Evolutionary conservation across 1,140 invertebrate species (phyloP).

Genomic region (Diuraphis noxia): DNA sequence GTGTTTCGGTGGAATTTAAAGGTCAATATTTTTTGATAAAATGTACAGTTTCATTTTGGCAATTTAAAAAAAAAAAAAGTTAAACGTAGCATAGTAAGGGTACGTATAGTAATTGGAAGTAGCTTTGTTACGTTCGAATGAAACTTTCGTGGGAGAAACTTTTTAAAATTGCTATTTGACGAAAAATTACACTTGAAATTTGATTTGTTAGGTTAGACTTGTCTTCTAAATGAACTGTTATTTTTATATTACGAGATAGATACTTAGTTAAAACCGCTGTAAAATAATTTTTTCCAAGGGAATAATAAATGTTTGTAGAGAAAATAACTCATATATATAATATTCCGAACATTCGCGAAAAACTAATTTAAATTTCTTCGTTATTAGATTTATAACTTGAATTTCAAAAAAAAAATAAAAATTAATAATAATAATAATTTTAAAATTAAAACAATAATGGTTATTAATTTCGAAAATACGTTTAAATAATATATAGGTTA

Average conservation of each 20-base stretch:
- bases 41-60: neutral
- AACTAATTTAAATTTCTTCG: neutral
- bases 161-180: neutral
- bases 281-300: neutral
- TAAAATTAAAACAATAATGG: neutral
- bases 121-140: neutral
- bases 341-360: neutral
- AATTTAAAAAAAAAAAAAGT: slow-evolving; percentile 21
- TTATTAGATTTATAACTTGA: neutral
- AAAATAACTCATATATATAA: neutral
- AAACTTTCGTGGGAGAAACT: neutral
- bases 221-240: neutral
- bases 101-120: neutral
- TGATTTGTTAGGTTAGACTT: neutral
- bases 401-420: too few species aligned
- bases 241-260: neutral
- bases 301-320: neutral
- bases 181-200: neutral
- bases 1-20: neutral
- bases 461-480: neutral
- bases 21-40: neutral
- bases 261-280: neutral
- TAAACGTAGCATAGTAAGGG: neutral
- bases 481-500: neutral
- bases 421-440: too few species aligned